Percentiles rank a stretch among this genome's conserved stretches.
phyloP scores from a whole-genome alignment of 2,888 invertebrate species.

The Calameuta idolon region DNA sequence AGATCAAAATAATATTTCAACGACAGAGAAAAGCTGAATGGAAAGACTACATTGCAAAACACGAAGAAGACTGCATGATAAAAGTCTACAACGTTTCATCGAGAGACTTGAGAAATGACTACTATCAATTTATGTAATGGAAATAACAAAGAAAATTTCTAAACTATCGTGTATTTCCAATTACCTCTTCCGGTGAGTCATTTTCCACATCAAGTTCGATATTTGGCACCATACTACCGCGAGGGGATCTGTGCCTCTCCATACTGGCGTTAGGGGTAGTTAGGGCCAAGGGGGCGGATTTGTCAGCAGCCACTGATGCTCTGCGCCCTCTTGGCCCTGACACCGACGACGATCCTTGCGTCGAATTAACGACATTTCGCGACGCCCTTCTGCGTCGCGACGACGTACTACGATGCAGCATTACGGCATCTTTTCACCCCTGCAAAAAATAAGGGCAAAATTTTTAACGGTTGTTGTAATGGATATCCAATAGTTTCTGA shows the following conservation, averaged over 20 bases:
- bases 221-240: constrained; percentile 75
- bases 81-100: too few species aligned
- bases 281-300: constrained; percentile 47
- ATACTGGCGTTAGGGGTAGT: constrained; percentile 55
- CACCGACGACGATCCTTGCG: constrained; percentile 67
- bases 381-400: constrained; percentile 77
- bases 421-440: constrained; percentile 53
- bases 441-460: background rate
- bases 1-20: background rate
- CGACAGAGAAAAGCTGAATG: background rate
- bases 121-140: background rate
- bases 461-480: background rate
- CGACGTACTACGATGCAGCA: constrained; percentile 78
- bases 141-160: background rate
- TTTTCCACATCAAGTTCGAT: constrained; percentile 68
- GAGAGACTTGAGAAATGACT: background rate
- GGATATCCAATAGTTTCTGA: background rate
- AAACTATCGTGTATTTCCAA: background rate
- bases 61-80: too few species aligned
- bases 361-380: constrained; percentile 75
- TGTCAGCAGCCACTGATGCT: constrained; percentile 61
- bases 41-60: background rate
- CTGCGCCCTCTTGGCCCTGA: constrained; percentile 59
- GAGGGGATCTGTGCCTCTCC: constrained; percentile 71
- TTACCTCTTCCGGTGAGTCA: constrained; percentile 55